Evolutionary conservation across 2,797 vertebrate species (phyloP).

Genomic region (Acridotheres tristis): DNA sequence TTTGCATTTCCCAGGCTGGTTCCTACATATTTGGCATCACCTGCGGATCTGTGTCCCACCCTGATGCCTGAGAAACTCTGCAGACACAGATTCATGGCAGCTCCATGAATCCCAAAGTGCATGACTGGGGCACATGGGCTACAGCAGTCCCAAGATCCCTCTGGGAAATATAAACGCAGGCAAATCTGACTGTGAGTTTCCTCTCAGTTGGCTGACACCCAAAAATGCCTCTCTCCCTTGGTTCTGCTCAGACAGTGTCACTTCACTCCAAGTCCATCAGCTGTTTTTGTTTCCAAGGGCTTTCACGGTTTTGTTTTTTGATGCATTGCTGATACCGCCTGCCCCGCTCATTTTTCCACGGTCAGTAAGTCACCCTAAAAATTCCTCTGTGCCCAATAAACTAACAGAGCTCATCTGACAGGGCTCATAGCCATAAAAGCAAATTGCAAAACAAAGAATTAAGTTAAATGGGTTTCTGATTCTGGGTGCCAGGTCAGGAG

Average conservation of each 20-base stretch:
- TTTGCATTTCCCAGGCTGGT: rapidly evolving
- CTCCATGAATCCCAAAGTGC: rapidly evolving
- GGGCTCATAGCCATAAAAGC: not conserved
- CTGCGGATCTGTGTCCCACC: not conserved
- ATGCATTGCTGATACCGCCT: conserved; percentile 31
- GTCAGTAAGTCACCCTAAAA: conserved; percentile 54
- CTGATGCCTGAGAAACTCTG: not conserved
- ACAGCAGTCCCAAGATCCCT: not conserved
- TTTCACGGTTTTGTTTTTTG: conserved; percentile 18
- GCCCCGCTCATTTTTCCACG: not conserved
- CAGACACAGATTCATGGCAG: not conserved
- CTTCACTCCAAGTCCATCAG: conserved; percentile 42
- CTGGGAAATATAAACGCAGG: not conserved
- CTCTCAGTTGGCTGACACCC: not conserved
- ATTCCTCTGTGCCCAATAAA: conserved; percentile 54
- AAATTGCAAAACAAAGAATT: conserved; percentile 16
- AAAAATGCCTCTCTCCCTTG: not conserved
- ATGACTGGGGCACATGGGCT: not conserved
- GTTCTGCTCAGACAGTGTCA: not conserved
- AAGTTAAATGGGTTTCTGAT: conserved; percentile 15
- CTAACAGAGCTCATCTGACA: conserved; percentile 36
- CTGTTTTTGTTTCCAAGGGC: conserved; percentile 46
- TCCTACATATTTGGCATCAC: rapidly evolving
- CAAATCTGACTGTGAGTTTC: not conserved
- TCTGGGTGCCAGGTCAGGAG: not conserved